These are phyloP conservation scores for Hemistola chrysoprasaria DNA, from an alignment of 2,888 invertebrate genomes.

Conservation along the genomic window DNA sequence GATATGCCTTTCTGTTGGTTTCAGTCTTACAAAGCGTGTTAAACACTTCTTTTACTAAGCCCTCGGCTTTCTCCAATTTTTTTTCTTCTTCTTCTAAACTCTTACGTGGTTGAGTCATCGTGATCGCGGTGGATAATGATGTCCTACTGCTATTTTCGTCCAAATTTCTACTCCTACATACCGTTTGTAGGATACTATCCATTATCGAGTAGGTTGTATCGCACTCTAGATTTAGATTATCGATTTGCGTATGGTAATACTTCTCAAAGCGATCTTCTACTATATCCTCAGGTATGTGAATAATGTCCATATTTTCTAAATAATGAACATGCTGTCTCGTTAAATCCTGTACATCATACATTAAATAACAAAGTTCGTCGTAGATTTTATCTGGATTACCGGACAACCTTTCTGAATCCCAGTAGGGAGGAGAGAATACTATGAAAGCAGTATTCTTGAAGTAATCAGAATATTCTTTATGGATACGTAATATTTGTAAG, in stretches of 20 bases:
- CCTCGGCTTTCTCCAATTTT: constrained; percentile 50
- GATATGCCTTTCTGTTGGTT: constrained; percentile 50
- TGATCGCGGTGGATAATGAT: constrained; percentile 40
- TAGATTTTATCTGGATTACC: constrained; percentile 68
- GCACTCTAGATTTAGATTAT: constrained; percentile 60
- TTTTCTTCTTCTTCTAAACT: constrained; percentile 38
- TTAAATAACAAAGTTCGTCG: constrained; percentile 71
- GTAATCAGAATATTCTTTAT: constrained; percentile 45
- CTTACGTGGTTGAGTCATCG: constrained; percentile 31
- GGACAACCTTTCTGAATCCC: constrained; percentile 48
- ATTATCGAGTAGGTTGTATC: constrained; percentile 59
- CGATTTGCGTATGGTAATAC: constrained; percentile 45
- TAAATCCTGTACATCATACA: constrained; percentile 80
- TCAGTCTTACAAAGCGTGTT: constrained; percentile 54
- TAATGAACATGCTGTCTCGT: constrained; percentile 71
- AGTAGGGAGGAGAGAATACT: constrained; percentile 67
- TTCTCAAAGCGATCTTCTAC: constrained; percentile 31
- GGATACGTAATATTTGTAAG: constrained; percentile 57
- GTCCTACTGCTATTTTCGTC: constrained; percentile 39
- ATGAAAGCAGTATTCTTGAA: constrained; percentile 70
- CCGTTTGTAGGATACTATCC: constrained; percentile 56
- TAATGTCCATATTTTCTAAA: constrained; percentile 68
- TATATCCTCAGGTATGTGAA: constrained; percentile 47
- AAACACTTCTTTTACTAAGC: constrained; percentile 56
- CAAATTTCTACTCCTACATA: constrained; percentile 36